A percentile compares a stretch with the other conserved stretches of the same genome.
Evolutionary conservation across 2,797 vertebrate genomes (phyloP).

Genomic region (Rhinogobio ventralis): DNA sequence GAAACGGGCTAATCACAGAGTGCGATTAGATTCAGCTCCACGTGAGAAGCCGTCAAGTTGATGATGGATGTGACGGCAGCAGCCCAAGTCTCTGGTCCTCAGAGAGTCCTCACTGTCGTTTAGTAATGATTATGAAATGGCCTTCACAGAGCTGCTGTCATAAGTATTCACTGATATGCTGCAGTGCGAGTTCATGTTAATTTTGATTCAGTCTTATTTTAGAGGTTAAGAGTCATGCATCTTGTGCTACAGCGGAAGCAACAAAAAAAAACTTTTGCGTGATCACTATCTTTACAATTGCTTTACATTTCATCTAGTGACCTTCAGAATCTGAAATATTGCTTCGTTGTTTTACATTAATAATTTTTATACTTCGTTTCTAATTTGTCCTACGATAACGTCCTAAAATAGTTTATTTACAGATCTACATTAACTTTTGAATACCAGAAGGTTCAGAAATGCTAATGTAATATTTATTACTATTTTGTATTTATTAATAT

Average conservation of each 20-base stretch:
- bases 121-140: slow-evolving; percentile 1
- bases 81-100: neutral
- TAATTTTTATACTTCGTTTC: neutral
- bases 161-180: neutral
- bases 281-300: neutral
- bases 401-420: neutral
- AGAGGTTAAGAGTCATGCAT: neutral
- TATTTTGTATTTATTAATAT: neutral
- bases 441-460: neutral
- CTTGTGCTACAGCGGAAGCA: neutral
- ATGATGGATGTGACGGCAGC: neutral
- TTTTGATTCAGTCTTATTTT: neutral
- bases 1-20: neutral
- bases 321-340: neutral
- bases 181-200: neutral
- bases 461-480: neutral
- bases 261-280: neutral
- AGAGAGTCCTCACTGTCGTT: neutral
- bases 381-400: neutral
- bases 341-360: neutral
- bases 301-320: neutral
- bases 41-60: neutral
- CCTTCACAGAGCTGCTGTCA: neutral
- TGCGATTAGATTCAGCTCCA: neutral
- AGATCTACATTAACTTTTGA: neutral